These are phyloP conservation scores for Chlorospingus flavigularis DNA, from an alignment of 2,797 vertebrate species.

Conservation along the genomic window DNA sequence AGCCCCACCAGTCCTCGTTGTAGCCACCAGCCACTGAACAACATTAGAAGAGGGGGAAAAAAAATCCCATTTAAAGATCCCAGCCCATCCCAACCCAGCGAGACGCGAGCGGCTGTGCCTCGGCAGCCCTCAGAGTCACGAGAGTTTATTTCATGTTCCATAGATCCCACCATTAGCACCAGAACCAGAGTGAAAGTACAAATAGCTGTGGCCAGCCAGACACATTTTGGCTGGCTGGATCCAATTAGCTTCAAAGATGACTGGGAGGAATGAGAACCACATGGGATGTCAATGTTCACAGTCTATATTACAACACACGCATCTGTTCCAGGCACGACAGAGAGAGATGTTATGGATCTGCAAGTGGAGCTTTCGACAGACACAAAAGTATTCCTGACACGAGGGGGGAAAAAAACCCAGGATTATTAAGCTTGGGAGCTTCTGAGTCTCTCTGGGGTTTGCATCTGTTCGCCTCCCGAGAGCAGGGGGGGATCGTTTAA, in stretches of 20 bases:
- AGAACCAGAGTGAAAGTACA: conserved; percentile 70
- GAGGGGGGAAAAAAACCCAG: not conserved
- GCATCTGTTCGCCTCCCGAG: not conserved
- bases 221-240: conserved; percentile 68
- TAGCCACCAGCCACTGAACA: not conserved
- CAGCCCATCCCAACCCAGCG: not conserved
- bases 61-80: not conserved
- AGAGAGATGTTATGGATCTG: conserved; percentile 59
- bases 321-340: conserved; percentile 68
- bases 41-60: not conserved
- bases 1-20: not conserved
- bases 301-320: conserved; percentile 63
- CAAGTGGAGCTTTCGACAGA: conserved; percentile 37
- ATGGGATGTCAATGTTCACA: conserved; percentile 64
- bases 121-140: conserved; percentile 32
- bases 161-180: conserved; percentile 56
- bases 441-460: conserved; percentile 23
- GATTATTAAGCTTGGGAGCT: conserved; percentile 25
- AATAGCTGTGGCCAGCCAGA: conserved; percentile 66
- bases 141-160: conserved; percentile 67
- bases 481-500: not conserved
- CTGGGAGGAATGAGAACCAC: conserved; percentile 72
- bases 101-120: not conserved
- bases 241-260: conserved; percentile 76
- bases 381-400: conserved; percentile 21